These are phyloP conservation scores for Harpalus rufipes DNA, from an alignment of 2,888 invertebrate species.

Conservation along the genomic window DNA sequence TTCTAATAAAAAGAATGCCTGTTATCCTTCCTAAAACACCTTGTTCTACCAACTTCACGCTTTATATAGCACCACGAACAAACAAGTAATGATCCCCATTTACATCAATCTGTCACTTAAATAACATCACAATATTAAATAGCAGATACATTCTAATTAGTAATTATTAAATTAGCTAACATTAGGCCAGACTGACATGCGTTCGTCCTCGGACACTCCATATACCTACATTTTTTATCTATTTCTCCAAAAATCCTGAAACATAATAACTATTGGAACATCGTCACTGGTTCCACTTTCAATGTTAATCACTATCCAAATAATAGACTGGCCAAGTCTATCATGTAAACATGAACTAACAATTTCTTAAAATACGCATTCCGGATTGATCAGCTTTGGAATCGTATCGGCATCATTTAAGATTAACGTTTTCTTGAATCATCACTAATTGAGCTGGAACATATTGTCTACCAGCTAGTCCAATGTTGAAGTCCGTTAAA, in stretches of 20 bases:
- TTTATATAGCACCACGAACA: no score
- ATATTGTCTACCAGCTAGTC: neutral
- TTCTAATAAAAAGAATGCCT: no score
- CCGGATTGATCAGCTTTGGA: neutral
- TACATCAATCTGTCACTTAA: no score
- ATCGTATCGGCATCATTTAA: neutral
- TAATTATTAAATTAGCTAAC: neutral
- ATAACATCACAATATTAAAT: no score
- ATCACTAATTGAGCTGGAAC: neutral
- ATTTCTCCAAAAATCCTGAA: neutral
- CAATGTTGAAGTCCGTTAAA: no score
- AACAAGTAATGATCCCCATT: no score
- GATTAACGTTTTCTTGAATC: neutral
- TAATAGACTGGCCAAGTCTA: neutral
- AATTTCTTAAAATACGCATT: neutral
- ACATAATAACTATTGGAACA: neutral
- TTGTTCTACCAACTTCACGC: no score
- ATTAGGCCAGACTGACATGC: neutral
- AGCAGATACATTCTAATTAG: no score
- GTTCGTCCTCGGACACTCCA: neutral
- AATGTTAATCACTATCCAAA: no score
- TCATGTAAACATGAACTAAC: neutral
- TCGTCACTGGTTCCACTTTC: neutral
- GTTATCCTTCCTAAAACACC: no score
- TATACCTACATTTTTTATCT: neutral